These are phyloP conservation scores for Sisyra terminalis DNA, from an alignment of 2,888 invertebrate species.

Conservation along the genomic window DNA sequence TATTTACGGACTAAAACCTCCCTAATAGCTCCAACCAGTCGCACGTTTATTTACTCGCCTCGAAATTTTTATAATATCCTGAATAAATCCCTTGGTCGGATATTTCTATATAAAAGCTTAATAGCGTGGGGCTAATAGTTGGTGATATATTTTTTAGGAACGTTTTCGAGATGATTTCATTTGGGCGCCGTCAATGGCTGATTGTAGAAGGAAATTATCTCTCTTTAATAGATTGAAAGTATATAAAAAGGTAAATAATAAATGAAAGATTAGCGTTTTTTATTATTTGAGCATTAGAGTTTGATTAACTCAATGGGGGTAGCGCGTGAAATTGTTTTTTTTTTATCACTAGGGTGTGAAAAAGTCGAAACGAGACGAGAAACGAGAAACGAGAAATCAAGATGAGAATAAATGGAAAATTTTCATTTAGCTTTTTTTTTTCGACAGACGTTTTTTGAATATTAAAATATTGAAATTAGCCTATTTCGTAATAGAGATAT, in stretches of 20 bases:
- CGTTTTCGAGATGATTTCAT: too few relatives aligned
- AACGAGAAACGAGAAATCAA: too few relatives aligned
- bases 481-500: too few relatives aligned
- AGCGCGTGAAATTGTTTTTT: too few relatives aligned
- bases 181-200: neutral
- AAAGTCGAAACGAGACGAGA: too few relatives aligned
- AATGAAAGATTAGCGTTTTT: conserved; percentile 8
- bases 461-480: too few relatives aligned
- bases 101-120: neutral
- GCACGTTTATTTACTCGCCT: neutral
- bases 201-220: conserved; percentile 6
- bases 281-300: neutral
- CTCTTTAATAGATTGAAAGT: conserved; percentile 7
- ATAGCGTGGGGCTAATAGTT: neutral
- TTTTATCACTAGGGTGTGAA: too few relatives aligned
- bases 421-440: too few relatives aligned
- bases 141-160: neutral
- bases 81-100: conserved; percentile 1
- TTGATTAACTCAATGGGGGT: too few relatives aligned
- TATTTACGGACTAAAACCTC: conserved; percentile 4
- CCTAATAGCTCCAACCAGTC: conserved; percentile 7
- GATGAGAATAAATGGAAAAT: too few relatives aligned
- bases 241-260: conserved; percentile 8
- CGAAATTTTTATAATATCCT: neutral
- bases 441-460: too few relatives aligned